phyloP scores from a whole-genome alignment of 2,888 invertebrate species.

The Dendrolimus houi region DNA sequence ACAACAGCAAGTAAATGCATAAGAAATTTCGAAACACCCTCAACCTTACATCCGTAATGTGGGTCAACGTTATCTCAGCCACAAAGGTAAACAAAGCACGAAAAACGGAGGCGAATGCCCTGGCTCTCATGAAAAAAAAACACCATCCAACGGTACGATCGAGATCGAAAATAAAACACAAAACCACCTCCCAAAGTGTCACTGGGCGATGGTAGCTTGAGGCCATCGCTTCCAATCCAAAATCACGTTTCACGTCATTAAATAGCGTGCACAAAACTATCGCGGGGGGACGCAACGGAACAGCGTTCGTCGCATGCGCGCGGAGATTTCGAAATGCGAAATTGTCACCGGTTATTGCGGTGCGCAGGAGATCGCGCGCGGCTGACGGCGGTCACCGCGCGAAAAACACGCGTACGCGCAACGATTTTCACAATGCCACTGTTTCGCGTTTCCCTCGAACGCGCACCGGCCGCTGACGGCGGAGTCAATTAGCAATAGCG shows the following conservation, averaged over 20 bases:
- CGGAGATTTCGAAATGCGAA: constrained; percentile 55
- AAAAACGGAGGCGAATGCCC: constrained; percentile 15
- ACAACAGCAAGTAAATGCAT: neutral
- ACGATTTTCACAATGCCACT: constrained; percentile 60
- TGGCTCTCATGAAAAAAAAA: constrained; percentile 5
- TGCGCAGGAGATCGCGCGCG: constrained; percentile 29
- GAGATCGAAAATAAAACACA: constrained; percentile 49
- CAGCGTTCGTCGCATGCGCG: constrained; percentile 41
- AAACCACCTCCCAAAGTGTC: constrained; percentile 49
- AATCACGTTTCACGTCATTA: constrained; percentile 25
- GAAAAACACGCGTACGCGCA: constrained; percentile 59
- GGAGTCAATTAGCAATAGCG: constrained; percentile 26
- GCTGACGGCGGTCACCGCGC: constrained; percentile 26
- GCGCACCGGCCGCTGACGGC: constrained; percentile 17
- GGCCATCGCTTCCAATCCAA: constrained; percentile 56
- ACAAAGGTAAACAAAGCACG: constrained; percentile 27
- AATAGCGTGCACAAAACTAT: neutral
- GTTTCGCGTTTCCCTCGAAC: constrained; percentile 37
- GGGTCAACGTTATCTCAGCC: constrained; percentile 43
- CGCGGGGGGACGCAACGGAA: constrained; percentile 20
- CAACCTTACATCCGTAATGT: constrained; percentile 36
- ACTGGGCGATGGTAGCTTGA: constrained; percentile 31
- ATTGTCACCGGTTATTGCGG: constrained; percentile 32
- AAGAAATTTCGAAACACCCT: constrained; percentile 37
- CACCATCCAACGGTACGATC: constrained; percentile 13